A percentile compares a stretch with the other conserved stretches of the same genome.
Evolutionary conservation across 1,140 invertebrate genomes (phyloP).

Genomic region (Ridgeia piscesae): DNA sequence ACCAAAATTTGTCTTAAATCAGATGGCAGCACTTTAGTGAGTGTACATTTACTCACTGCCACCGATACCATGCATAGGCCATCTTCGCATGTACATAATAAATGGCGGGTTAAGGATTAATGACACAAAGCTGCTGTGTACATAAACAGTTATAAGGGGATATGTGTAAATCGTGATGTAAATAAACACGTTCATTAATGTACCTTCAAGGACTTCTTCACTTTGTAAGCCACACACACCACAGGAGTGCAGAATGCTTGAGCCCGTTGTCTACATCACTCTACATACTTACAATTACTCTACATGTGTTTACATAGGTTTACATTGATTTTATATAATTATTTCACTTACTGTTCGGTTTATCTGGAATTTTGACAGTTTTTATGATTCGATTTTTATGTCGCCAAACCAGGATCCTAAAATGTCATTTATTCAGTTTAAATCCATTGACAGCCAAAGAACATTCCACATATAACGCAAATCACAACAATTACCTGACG

Average conservation of each 20-base stretch:
- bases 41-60: not conserved
- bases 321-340: not conserved
- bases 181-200: not conserved
- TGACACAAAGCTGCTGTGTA: not conserved
- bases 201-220: not conserved
- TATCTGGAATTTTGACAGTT: not conserved
- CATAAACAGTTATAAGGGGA: not conserved
- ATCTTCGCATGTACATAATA: not conserved
- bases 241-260: not conserved
- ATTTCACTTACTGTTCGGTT: not conserved
- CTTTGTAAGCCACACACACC: not conserved
- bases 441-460: no score
- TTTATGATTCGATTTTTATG: no score
- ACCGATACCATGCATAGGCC: not conserved
- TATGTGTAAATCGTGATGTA: not conserved
- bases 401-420: no score
- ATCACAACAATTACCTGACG: no score
- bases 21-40: not conserved
- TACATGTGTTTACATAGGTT: not conserved
- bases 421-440: no score
- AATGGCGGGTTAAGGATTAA: not conserved
- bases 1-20: not conserved
- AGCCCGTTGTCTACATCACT: not conserved
- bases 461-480: no score
- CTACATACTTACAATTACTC: not conserved